phyloP scores from a whole-genome alignment of 2,797 vertebrate species.

The Sebastiscus tertius region DNA sequence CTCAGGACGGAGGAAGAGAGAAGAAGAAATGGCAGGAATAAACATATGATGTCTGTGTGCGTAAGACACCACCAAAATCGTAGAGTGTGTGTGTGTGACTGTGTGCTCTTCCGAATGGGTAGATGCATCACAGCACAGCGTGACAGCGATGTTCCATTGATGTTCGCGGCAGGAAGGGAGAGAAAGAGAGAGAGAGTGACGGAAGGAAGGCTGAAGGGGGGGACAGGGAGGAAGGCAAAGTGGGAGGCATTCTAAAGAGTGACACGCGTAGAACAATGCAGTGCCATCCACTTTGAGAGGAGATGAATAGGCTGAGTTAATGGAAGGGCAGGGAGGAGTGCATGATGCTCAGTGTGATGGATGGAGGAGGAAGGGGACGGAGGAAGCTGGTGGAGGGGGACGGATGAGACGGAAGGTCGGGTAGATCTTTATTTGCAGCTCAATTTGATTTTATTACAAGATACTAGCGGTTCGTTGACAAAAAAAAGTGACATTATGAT shows the following conservation, averaged over 20 bases:
- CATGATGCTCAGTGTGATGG: conserved; percentile 4
- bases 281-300: background rate
- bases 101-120: conserved; percentile 29
- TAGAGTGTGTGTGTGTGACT: background rate
- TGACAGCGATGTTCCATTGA: conserved; percentile 50
- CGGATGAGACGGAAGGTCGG: background rate
- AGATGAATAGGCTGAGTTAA: background rate
- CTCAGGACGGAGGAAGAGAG: background rate
- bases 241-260: background rate
- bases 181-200: background rate
- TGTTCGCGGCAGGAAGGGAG: conserved; percentile 12
- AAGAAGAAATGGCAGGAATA: conserved; percentile 19
- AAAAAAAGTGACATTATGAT: background rate
- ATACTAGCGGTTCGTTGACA: background rate
- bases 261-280: background rate
- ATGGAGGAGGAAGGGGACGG: background rate
- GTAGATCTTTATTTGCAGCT: background rate
- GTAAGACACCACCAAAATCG: conserved; percentile 1
- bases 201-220: conserved; percentile 11
- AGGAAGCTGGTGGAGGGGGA: background rate
- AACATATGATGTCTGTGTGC: conserved; percentile 6
- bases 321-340: background rate
- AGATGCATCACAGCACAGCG: conserved; percentile 35
- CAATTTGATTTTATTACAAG: background rate
- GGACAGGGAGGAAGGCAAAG: background rate